Evolutionary conservation across 2,797 vertebrate genomes (phyloP), one percentile per base, ranked within the genome.

Genomic region (Paedocypris micromegethes): DNA sequence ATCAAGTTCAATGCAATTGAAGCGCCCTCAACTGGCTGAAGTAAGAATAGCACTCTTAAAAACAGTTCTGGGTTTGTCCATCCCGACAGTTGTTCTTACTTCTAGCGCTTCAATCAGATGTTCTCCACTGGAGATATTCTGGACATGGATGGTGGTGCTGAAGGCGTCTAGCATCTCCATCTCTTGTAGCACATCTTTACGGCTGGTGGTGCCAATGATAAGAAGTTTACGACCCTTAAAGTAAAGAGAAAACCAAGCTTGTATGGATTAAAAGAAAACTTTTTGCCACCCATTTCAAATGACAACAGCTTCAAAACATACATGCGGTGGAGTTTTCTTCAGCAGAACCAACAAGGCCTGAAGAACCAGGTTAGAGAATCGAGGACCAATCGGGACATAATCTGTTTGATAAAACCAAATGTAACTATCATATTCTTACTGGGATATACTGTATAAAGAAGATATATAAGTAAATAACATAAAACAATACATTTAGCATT

Each of bases 111-210:
- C 96, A 58, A 97, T 86, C 6, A 98, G 90, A 82, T 98, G 93
- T 70, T 94, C 93, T 50, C 92, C 93, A 0, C 91, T 93, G 0
- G 90, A 91, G 72, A 98, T 98, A 85, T 97, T 98, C 63, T 95
- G 94, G 64, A 96, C 80, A 0, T 96, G 94, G 80, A 98, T 91
- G 39, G 92, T 96, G 67, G 96, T 98, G 87, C 95, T 98, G 88
- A 98, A 98, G 57, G 94, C 94, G 0, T 96, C 90, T 41, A 98
- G 76, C 96, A 98, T 98, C 79, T 98, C 96, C 96, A 98, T 98
- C 82, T 98, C 96, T 84, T 96, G 94, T 71, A 98, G 88, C 43
- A 98, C 96, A 0, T 98, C 94, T 82, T 97, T 98, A 79, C 94
- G 92, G 81, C 96, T 98, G 8, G 94, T 98, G 78, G 96, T 98